phyloP scores from a whole-genome alignment of 1,140 invertebrate genomes.

The Caenorhabditis tropicalis region DNA sequence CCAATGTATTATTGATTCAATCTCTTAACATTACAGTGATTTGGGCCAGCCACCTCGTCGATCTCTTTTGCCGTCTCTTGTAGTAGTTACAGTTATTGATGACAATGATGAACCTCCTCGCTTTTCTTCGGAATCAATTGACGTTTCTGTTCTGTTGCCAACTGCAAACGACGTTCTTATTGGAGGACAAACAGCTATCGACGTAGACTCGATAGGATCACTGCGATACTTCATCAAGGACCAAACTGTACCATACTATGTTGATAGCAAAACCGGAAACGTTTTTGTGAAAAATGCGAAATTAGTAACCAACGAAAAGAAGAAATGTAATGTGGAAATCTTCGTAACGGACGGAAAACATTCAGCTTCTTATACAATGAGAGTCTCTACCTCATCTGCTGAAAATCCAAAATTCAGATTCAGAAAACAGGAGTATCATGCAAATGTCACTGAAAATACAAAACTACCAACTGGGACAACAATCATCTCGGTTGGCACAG shows the following conservation, averaged over 20 bases:
- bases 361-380: slow-evolving; percentile 51
- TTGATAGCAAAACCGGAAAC: slow-evolving; percentile 34
- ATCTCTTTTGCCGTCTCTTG: slow-evolving; percentile 56
- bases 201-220: slow-evolving; percentile 46
- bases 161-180: slow-evolving; percentile 44
- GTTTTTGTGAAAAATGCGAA: slow-evolving; percentile 13
- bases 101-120: slow-evolving; percentile 92
- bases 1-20: neutral
- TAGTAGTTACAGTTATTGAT: slow-evolving; percentile 80
- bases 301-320: neutral
- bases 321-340: slow-evolving; percentile 58
- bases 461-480: slow-evolving; percentile 24
- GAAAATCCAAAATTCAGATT: slow-evolving; percentile 53
- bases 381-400: slow-evolving; percentile 28
- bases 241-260: neutral
- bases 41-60: slow-evolving; percentile 55
- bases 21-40: slow-evolving; percentile 37
- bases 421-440: slow-evolving; percentile 40
- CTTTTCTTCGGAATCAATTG: slow-evolving; percentile 87
- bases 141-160: slow-evolving; percentile 34
- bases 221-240: slow-evolving; percentile 51
- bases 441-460: slow-evolving; percentile 56
- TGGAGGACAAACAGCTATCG: slow-evolving; percentile 27
- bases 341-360: slow-evolving; percentile 64
- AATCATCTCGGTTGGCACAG: neutral